Base-by-base conservation (phyloP, 2,113 vertebrate species). In the Pipa parva region DNA sequence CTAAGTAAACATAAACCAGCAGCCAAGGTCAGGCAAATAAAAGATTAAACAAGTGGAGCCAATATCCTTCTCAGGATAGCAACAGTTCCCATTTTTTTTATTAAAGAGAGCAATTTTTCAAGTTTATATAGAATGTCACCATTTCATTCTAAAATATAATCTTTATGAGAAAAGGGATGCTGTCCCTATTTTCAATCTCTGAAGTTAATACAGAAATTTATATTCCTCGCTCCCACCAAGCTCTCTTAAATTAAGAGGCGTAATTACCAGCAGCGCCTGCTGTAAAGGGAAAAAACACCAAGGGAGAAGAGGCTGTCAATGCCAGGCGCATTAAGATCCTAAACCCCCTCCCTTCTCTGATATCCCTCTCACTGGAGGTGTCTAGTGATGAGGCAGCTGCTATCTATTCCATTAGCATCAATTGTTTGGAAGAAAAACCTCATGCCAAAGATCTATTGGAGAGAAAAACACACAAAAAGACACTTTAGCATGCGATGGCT, bases 171-270 rank as follows among this genome's bases (percentile, higher is more conserved):
- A 77, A 80, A 76, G 63, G 75, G 62, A 75, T 4, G 15, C 64
- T 71, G 70, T 75, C 76, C 72, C 74, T 78, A 66, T 60, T 80
- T 72, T 74, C 81, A 79, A 72, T 79, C 80, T 77, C 80, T 62
- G 55, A 80, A 79, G 80, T 72, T 77, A 81, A 84, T 77, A 79
- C 29, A 76, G 79, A 81, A 73, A 81, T 78, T 81, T 77, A 75
- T 75, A 80, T 80, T 81, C 82, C 72, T 82, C 79, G 75, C 82
- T 83, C 75, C 72, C 74, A 78, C 80, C 66, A 77, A 70, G 36
- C 66, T 75, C 76, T 79, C 78, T 75, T 79, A 78, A 80, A 82
- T 79, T 77, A 84, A 79, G 77, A 81, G 80, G 73, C 49, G 39
- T 75, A 83, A 84, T 79, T 81, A 82, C 80, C 61, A 71, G 76